Evolutionary conservation across 1,140 invertebrate species (phyloP).

Genomic region (Capitella teleta): DNA sequence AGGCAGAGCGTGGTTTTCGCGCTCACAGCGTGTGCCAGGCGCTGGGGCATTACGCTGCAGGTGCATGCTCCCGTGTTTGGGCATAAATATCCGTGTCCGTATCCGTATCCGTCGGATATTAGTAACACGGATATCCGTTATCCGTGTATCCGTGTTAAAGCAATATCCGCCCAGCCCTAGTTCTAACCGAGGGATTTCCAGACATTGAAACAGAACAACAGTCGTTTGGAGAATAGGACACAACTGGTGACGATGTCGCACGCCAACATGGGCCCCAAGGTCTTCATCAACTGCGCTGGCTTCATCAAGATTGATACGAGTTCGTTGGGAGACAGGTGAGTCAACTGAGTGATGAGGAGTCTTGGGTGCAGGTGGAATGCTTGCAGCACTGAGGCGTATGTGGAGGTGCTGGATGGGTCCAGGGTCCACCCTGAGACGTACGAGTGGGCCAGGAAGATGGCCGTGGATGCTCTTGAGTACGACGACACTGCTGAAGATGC

Average conservation of each 20-base stretch:
- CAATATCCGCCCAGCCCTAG: too few species aligned
- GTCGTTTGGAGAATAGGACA: constrained; percentile 83
- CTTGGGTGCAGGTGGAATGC: constrained; percentile 2
- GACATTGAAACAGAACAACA: constrained; percentile 84
- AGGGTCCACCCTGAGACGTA: constrained; percentile 98
- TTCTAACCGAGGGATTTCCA: too few species aligned
- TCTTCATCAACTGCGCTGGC: constrained; percentile 97
- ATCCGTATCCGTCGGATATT: too few species aligned
- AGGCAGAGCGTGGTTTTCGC: too few species aligned
- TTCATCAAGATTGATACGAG: constrained; percentile 98
- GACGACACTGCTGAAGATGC: constrained; percentile 65
- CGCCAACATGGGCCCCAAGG: constrained; percentile 96
- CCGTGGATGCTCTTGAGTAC: constrained; percentile 95
- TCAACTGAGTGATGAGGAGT: too few species aligned
- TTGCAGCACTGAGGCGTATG: constrained; percentile 7
- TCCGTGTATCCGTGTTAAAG: too few species aligned
- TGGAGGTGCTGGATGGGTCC: constrained; percentile 79
- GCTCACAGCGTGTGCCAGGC: too few species aligned
- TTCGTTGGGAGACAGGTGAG: constrained; percentile 68
- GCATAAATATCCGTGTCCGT: too few species aligned
- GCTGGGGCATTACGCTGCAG: too few species aligned
- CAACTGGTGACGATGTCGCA: constrained; percentile 89
- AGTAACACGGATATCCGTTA: too few species aligned
- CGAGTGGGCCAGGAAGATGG: constrained; percentile 99
- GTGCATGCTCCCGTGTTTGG: too few species aligned